Base-by-base conservation (phyloP, 2,113 vertebrate genomes). In the Dipodomys spectabilis region DNA sequence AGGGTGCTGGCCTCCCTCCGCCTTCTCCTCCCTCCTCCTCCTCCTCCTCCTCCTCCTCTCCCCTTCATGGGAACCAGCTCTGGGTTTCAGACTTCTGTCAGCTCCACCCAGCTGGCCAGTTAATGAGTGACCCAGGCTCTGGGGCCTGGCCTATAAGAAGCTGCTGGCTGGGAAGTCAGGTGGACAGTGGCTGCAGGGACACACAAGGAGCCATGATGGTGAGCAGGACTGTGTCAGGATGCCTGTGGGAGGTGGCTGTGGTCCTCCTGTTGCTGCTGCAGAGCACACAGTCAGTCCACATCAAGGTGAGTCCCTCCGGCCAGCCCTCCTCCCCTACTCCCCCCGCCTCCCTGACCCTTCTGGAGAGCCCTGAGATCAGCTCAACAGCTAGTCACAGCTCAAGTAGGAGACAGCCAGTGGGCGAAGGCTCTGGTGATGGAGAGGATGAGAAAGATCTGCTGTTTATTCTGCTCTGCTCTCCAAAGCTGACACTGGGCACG, bases 111-210 rank as follows among this genome's bases (percentile, higher is more conserved):
- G 91, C 49, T 57, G 45, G 39, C 45, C 74, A 53, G 96, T 97
- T 96, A 97, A 97, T 97, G 85, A 97, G 57, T 97, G 93, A 96
- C 75, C 78, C 60, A 71, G 39, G 44, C 20, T 6, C 81, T n/a
- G 49, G 30, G 68, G 32, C 62, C 53, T 16, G 82, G n/a, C 62
- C 88, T 96, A 95, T 96, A 97, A 97, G 72, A 74, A 89, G 88
- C 87, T 44, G 69, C 92, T 82, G 5, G 11, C 23, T 6, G 49
- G 85, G 44, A 92, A 92, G 74, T 27, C 30, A 9, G 80, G 93
- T 64, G 57, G 88, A 57, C 22, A 3, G 79, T 1, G 1, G 80
- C 10, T 2, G 81, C 6, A 13, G 64, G 79, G 30, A 35, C n/a
- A 7, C 84, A 35, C 35, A 77, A 73, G 3, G 25, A 44, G 53